A percentile compares a stretch with the other conserved stretches of the same genome.
Evolutionary conservation across 2,113 vertebrate species (phyloP).

Genomic region (Paraplagusia blochii): DNA sequence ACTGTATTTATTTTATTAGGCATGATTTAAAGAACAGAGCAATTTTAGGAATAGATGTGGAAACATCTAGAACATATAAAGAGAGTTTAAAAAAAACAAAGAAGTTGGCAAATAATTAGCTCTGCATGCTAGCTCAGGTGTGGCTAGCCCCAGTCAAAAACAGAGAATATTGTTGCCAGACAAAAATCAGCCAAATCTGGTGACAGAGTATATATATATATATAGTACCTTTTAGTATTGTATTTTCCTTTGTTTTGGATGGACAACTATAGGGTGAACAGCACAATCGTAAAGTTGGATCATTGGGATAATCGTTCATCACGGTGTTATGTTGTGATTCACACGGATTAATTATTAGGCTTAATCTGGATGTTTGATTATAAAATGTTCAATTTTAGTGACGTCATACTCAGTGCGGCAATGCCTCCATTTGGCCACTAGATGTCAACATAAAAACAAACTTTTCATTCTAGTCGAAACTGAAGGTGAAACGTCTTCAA

Average conservation of each 20-base stretch:
- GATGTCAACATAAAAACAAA: slow-evolving; percentile 31
- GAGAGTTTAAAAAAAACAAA: no score
- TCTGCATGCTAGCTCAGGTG: no score
- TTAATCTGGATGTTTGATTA: slow-evolving; percentile 26
- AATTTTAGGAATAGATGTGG: no score
- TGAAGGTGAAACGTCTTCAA: no score
- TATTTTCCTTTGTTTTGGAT: slow-evolving; percentile 50
- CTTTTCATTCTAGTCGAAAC: no score
- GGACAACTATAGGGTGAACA: slow-evolving; percentile 64
- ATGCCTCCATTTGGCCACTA: slow-evolving; percentile 20
- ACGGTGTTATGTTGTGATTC: slow-evolving; percentile 37
- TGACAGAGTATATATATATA: not conserved
- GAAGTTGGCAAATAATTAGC: no score
- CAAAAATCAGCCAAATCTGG: no score
- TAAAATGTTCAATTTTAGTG: slow-evolving; percentile 23
- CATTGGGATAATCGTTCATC: slow-evolving; percentile 43
- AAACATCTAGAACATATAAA: no score
- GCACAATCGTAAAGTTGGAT: slow-evolving; percentile 70
- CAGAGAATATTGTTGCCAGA: no score
- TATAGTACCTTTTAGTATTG: slow-evolving; percentile 4
- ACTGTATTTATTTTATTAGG: no score
- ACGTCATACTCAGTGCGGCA: slow-evolving; percentile 17
- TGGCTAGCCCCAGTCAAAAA: no score
- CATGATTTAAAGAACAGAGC: no score
- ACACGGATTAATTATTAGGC: slow-evolving; percentile 23